Evolutionary conservation across 2,888 invertebrate species (phyloP), one percentile per base, ranked within the genome.

Genomic region (Athetis lepigone): DNA sequence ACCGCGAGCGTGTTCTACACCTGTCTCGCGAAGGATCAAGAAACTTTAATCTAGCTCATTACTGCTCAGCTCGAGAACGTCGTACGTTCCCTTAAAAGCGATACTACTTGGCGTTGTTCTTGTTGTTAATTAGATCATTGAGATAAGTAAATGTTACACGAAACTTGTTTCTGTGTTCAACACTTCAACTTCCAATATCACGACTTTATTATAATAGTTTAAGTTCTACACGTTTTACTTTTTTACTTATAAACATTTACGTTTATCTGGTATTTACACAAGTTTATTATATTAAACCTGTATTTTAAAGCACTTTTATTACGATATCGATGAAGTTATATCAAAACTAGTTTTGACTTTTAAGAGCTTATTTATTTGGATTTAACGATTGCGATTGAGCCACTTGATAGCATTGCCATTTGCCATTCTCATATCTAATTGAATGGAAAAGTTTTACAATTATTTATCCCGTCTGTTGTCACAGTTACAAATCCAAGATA

Each of bases 11-110:
- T 82, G 80, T 70, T 85, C 84, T 89, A 88, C 93, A 93, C 93
- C 92, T 94, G 93, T 92, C 88, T 83, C 43, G 82, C 68, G 75
- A 86, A 88, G 88, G 88, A 93, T 91, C 89, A 89, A 90, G 90
- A 87, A 91, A 91, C 91, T 90, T 85, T 88, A 90, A 90, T 92
- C 90, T 87, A 79, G 86, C 87, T 88, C 87, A 86, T 87, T 88
- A 85, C 81, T 84, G 80, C 73, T 77, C 68, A 80, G 77, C 80
- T 82, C 77, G 69, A 86, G 87, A 91, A 90, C 86, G 86, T 84
- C 85, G 75, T 85, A 88, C 80, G 82, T 88, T 73, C 71, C 79
- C 75, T 81, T 84, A 84, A 84, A 85, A 80, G 81, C 77, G 54
- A 76, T 76, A 77, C 67, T 82, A 84, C 86, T 87, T 87, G 85